These are phyloP conservation scores for Dinoponera quadriceps DNA, from an alignment of 1,140 invertebrate genomes.

Conservation along the genomic window DNA sequence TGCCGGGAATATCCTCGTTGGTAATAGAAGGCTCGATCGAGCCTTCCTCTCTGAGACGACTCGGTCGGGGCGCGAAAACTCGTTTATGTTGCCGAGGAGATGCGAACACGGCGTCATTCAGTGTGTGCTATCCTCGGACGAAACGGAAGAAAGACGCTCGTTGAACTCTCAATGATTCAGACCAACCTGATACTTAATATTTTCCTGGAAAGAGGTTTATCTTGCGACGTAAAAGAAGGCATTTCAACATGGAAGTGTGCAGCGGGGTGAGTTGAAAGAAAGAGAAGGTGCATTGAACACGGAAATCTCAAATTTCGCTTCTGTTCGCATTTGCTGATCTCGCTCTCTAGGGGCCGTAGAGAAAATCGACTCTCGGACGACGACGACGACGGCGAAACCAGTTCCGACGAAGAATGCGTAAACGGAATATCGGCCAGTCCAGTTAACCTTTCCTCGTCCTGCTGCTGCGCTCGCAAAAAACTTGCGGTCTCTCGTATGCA, in stretches of 20 bases:
- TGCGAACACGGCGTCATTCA: background rate
- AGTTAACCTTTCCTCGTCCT: slow-evolving; percentile 81
- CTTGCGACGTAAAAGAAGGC: background rate
- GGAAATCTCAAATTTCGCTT: slow-evolving; percentile 55
- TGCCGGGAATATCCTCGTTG: background rate
- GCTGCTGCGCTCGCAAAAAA: slow-evolving; percentile 66
- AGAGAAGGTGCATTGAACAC: slow-evolving; percentile 27
- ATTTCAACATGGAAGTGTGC: slow-evolving; percentile 17
- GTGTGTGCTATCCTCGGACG: background rate
- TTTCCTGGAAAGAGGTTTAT: background rate
- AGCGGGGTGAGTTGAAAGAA: background rate
- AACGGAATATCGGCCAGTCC: slow-evolving; percentile 81
- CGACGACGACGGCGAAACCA: slow-evolving; percentile 78
- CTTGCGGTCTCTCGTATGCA: slow-evolving; percentile 39
- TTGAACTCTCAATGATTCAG: slow-evolving; percentile 21
- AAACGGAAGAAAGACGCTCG: background rate
- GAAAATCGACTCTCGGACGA: slow-evolving; percentile 46
- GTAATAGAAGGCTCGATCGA: background rate
- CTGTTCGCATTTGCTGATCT: slow-evolving; percentile 49
- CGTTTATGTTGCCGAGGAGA: slow-evolving; percentile 34
- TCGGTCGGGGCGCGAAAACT: slow-evolving; percentile 9
- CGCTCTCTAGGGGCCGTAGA: slow-evolving; percentile 49
- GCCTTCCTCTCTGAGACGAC: background rate
- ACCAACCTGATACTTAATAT: slow-evolving; percentile 39
- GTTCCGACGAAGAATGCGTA: slow-evolving; percentile 79